Evolutionary conservation across 1,140 invertebrate species (phyloP).

Genomic region (Dinoponera quadriceps): DNA sequence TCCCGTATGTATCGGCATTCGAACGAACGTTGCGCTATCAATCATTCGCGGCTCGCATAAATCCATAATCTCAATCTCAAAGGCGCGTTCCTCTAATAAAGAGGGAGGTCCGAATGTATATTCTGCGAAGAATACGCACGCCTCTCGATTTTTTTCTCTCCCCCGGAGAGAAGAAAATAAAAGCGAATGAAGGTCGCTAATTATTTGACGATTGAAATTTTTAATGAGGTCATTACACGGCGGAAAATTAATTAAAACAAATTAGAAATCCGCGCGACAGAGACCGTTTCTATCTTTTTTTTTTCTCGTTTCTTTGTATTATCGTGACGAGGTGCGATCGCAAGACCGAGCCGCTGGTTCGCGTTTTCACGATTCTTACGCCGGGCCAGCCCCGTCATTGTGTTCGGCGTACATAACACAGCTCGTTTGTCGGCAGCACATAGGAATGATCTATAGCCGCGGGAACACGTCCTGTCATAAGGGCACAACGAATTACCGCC

Average conservation of each 20-base stretch:
- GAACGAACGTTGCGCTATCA: background rate
- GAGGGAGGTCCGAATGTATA: background rate
- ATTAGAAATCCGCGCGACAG: no score
- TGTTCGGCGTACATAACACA: background rate
- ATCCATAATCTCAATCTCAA: background rate
- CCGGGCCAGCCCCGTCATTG: background rate
- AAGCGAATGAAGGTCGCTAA: no score
- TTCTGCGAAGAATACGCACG: background rate
- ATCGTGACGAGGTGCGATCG: background rate
- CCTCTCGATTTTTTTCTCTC: no score
- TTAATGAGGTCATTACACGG: no score
- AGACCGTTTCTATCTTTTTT: background rate
- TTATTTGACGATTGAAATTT: no score
- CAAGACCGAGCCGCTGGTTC: background rate
- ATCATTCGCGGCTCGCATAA: background rate
- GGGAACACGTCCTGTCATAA: background rate
- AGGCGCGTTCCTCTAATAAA: background rate
- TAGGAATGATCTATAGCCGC: background rate
- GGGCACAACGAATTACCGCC: constrained; percentile 12
- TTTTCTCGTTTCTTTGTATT: no score
- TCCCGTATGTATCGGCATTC: background rate
- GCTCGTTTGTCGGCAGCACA: constrained; percentile 5
- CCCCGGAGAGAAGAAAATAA: no score
- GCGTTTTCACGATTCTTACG: background rate
- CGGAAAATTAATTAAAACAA: no score